A percentile compares a stretch with the other conserved stretches of the same genome.
Evolutionary conservation across 2,113 vertebrate genomes (phyloP).

Genomic region (Atrichornis clamosus): DNA sequence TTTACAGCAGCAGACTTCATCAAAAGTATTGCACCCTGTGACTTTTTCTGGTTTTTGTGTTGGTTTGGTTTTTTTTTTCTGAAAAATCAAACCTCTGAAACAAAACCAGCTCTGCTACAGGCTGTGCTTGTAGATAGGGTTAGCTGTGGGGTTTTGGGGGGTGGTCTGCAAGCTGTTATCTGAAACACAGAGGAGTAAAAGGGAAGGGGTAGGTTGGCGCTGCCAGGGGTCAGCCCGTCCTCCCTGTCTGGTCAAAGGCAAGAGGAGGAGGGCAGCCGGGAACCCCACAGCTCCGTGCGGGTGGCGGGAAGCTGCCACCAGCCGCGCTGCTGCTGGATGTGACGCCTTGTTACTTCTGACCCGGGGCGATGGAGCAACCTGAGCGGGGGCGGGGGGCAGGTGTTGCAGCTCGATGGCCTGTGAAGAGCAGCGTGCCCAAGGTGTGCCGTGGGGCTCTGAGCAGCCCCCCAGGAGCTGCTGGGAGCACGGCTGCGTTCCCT

Average conservation of each 20-base stretch:
- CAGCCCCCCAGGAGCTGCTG: neutral
- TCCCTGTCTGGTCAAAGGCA: neutral
- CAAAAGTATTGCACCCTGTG: neutral
- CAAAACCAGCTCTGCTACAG: neutral
- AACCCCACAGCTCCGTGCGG: neutral
- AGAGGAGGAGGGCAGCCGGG: neutral
- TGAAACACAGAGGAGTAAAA: neutral
- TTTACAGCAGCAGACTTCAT: neutral
- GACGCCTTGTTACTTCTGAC: neutral
- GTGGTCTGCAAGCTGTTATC: neutral
- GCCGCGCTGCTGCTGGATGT: neutral
- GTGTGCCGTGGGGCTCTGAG: neutral
- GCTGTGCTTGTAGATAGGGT: neutral
- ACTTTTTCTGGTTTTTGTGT: neutral
- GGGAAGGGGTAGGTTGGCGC: neutral
- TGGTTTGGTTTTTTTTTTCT: neutral
- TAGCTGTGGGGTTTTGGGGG: fast-evolving
- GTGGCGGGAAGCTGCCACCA: neutral
- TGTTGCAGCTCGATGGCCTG: neutral
- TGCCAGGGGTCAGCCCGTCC: neutral
- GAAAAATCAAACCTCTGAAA: neutral
- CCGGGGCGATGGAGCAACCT: neutral
- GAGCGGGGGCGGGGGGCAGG: neutral
- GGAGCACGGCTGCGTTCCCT: fast-evolving
- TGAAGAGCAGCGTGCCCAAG: neutral